Conservation (phyloP, 2,888 invertebrate genomes). For the Eugnorisma glareosa region DNA sequence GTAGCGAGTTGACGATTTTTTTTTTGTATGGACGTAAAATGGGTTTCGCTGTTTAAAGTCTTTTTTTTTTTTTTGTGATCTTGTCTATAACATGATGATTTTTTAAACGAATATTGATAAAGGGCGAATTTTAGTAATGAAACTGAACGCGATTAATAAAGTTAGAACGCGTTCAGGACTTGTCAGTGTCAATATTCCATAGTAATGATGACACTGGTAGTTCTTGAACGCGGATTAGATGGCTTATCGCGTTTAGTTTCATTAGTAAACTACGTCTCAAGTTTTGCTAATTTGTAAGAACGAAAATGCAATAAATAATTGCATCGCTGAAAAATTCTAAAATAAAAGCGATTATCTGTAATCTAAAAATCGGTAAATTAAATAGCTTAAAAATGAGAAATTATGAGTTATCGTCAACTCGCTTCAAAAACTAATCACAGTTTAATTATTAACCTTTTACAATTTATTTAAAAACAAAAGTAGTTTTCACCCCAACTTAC, state of each 20-base stretch:
- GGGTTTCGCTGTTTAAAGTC: neutral
- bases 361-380: too few species aligned
- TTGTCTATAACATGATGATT: neutral
- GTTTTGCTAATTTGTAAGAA: neutral
- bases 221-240: neutral
- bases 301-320: neutral
- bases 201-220: neutral
- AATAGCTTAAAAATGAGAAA: neutral
- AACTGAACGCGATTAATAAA: neutral
- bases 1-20: slow-evolving; percentile 55
- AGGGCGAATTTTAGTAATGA: neutral
- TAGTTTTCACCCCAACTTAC: slow-evolving; percentile 75
- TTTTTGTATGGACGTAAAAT: neutral
- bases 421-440: slow-evolving; percentile 67
- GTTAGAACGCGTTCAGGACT: neutral
- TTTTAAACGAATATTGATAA: too few species aligned
- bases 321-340: neutral
- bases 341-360: neutral
- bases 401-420: slow-evolving; percentile 59
- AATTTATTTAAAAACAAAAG: slow-evolving; percentile 69
- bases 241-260: neutral
- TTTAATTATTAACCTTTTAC: slow-evolving; percentile 70
- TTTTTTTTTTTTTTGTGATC: neutral
- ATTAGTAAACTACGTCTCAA: neutral
- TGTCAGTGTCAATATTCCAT: neutral